Evolutionary conservation across 2,888 invertebrate species (phyloP).

Genomic region (Drosophila paranaensis): DNA sequence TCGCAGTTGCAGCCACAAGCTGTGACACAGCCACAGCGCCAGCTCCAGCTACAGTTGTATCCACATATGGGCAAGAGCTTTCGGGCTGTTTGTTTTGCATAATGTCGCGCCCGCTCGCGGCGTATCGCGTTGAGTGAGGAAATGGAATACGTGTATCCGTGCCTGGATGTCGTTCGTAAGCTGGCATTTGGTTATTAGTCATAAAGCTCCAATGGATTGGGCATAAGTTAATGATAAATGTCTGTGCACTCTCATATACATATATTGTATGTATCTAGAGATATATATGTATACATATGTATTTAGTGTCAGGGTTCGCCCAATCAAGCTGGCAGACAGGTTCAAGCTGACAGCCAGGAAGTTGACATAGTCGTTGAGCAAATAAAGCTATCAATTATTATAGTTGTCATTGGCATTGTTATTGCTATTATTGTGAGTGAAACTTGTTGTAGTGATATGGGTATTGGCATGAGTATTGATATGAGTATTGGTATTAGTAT

Average conservation of each 20-base stretch:
- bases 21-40: constrained; percentile 9
- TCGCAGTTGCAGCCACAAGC: constrained; percentile 38
- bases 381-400: constrained; percentile 10
- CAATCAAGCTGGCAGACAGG: constrained; percentile 39
- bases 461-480: neutral
- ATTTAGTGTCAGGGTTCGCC: constrained; percentile 18
- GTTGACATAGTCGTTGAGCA: constrained; percentile 12
- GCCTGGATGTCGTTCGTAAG: constrained; percentile 17
- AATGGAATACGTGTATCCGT: constrained; percentile 49
- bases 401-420: neutral
- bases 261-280: too few species aligned
- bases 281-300: neutral
- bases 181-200: constrained; percentile 70
- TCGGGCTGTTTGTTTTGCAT: constrained; percentile 47
- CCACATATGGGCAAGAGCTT: constrained; percentile 33
- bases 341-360: constrained; percentile 14
- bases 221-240: constrained; percentile 62
- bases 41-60: constrained; percentile 23
- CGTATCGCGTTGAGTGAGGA: constrained; percentile 41
- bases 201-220: constrained; percentile 62
- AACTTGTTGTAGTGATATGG: neutral
- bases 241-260: neutral
- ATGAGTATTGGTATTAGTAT: neutral
- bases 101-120: constrained; percentile 16
- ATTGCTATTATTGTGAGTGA: neutral